Evolutionary conservation across 2,888 invertebrate genomes (phyloP).

Genomic region (Chesias legatella): DNA sequence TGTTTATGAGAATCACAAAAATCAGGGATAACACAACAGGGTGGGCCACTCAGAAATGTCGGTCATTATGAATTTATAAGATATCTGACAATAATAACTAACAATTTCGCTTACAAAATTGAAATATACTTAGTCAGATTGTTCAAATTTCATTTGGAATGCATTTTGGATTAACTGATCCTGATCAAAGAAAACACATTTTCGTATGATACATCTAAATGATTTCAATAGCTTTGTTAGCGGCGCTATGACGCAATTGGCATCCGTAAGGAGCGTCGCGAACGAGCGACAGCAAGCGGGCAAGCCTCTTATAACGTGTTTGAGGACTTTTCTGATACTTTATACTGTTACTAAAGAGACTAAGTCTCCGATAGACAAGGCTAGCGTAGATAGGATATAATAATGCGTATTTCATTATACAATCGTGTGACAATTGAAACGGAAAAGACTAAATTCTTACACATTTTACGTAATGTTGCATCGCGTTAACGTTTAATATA

Average conservation of each 20-base stretch:
- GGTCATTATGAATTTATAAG: constrained; percentile 64
- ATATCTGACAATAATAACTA: constrained; percentile 75
- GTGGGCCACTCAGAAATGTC: constrained; percentile 53
- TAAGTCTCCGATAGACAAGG: constrained; percentile 73
- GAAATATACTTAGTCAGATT: constrained; percentile 22
- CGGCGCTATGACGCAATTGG: constrained; percentile 23
- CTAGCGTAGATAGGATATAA: constrained; percentile 76
- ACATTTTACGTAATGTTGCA: constrained; percentile 75
- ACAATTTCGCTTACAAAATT: constrained; percentile 43
- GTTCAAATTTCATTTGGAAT: too few relatives aligned
- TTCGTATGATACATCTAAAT: constrained; percentile 26
- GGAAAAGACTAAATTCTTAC: constrained; percentile 78
- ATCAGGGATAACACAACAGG: constrained; percentile 63
- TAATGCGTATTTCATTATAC: constrained; percentile 67
- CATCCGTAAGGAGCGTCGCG: constrained; percentile 12
- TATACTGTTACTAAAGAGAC: constrained; percentile 71
- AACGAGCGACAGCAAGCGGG: constrained; percentile 9
- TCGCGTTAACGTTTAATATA: constrained; percentile 70
- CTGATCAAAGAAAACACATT: not conserved
- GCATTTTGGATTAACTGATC: not conserved
- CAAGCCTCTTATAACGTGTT: constrained; percentile 35
- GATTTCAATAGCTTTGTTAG: constrained; percentile 23
- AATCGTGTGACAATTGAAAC: constrained; percentile 76
- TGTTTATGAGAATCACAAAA: constrained; percentile 31
- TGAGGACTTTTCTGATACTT: constrained; percentile 64